Percentiles rank a stretch among this genome's conserved stretches.
Conservation (phyloP, 2,113 vertebrate genomes). For the Xiphorhynchus elegans region DNA sequence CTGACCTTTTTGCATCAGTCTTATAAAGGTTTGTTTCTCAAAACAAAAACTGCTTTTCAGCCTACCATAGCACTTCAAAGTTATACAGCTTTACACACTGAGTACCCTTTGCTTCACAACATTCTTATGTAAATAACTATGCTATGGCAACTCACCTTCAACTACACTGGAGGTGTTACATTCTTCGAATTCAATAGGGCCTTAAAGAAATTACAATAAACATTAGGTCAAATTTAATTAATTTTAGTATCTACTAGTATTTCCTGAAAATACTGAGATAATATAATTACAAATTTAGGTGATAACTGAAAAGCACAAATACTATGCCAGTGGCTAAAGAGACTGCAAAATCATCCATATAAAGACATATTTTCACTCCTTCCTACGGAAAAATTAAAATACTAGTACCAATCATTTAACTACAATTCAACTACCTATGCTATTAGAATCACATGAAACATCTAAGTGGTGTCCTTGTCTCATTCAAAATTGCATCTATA, state of each 20-base stretch:
- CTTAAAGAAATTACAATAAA: slow-evolving; percentile 61
- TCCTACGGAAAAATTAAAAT: background rate
- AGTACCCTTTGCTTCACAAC: background rate
- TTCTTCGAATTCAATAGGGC: slow-evolving; percentile 96
- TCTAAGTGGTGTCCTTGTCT: background rate
- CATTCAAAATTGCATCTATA: background rate
- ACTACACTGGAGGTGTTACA: slow-evolving; percentile 88
- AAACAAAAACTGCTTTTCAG: background rate
- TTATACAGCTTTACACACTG: background rate
- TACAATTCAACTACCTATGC: background rate
- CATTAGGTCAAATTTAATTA: background rate
- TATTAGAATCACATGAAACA: background rate
- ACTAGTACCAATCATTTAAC: background rate
- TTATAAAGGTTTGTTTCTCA: background rate
- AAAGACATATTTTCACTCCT: background rate
- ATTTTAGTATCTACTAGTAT: background rate
- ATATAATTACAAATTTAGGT: background rate
- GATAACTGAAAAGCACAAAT: background rate
- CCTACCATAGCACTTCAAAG: background rate
- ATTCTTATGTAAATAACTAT: background rate
- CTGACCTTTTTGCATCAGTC: background rate
- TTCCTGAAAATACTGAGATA: background rate
- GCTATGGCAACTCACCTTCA: slow-evolving; percentile 82
- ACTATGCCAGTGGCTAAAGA: background rate
- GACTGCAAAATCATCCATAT: background rate